Evolutionary conservation across 64 coral and sea anemone genomes (phyloP), one percentile per base, ranked within the genome.

Genomic region (Montipora foliosa): DNA sequence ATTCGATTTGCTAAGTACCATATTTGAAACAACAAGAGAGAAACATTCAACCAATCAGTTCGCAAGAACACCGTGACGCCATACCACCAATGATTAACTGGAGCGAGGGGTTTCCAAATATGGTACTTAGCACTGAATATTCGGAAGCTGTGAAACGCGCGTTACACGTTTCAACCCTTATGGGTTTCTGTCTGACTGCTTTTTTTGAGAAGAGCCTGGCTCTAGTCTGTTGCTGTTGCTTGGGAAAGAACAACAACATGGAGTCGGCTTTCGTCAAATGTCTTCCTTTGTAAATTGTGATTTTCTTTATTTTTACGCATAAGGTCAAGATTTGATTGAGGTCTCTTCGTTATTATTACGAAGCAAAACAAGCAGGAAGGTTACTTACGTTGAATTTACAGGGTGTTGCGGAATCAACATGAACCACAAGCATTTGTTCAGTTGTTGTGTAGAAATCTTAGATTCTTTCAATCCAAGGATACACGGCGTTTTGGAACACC

Each of bases 381-480:
- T 12, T 64, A 7, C 6, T 3, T 11, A 64, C 61, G 61, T 3
- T 64, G 3, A 14, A 14, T 64, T 15, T 64, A 14, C 8, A 4
- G 9, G 9, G 76, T 97, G 93, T 89, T 78, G 91, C 11, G 89
- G 94, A 61, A 75, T 92, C 9, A 64, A 0, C 52, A 64, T 64
- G 61, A 64, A 64, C 14, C 61, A 64, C 13, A 64, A 64, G 14
- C 61, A 64, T 14, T 64, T 64, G 61, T 64, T 64, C 8, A 64
- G 13, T 64, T 64, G 61, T 64, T 64, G 61, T 16, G 61, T 64
- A 12, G 61, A 64, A 15, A 11, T 64, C 9, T 64, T 64, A 7
- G 89, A 95, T 72, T 77, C 81, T 37, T 97, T 92, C 76, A 92
- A 92, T 78, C 82, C 93, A 20, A 88, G 61, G 61, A 64, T 64